Base-by-base conservation (phyloP, 1,140 invertebrate genomes). In the Linepithema humile region DNA sequence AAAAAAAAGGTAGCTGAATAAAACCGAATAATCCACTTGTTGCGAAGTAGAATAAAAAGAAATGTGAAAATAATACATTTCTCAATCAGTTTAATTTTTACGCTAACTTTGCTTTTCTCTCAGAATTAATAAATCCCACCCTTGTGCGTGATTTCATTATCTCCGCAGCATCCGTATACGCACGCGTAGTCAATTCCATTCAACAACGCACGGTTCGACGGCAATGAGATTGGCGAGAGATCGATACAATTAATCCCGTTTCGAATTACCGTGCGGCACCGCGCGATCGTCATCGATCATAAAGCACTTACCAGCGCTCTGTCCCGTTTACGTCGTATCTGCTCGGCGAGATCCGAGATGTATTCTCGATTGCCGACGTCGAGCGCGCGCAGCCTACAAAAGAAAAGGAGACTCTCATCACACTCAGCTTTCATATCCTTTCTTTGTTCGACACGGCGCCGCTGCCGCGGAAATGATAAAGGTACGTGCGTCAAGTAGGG, bases 261-360 rank as follows among this genome's bases (percentile, higher is more conserved):
- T 73, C 57, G 35, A 84, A 62, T 84, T 64, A 72, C 32, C 65
- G 45, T 84, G 65, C 65, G 45, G 62, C 74, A 29, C 57, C 35
- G 67, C 35, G 29, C 38, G 45, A 57, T 86, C 60, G 43, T 78
- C 60, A 64, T 50, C 55, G 50, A 85, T 85, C 83, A 70, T 69
- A 69, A 1, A 4, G n/a, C 67, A 91, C 90, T 92, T 86, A 92
- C 93, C 91, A 91, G 17, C 40, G 77, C 77, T 29, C 65, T 87
- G 73, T 92, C 87, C 29, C 89, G 90, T 69, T 93, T 93, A 29
- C 87, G 74, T 64, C 88, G 91, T 70, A 93, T 92, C 85, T 93
- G 93, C 64, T 94, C 91, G 17, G 84, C 85, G 29, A 93, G 90
- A n/a, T 91, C 92, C 10, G 80, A 69, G 43, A 92, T 91, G 83